Evolutionary conservation across 2,888 invertebrate genomes (phyloP).

Genomic region (Sinohyriopsis cumingii): DNA sequence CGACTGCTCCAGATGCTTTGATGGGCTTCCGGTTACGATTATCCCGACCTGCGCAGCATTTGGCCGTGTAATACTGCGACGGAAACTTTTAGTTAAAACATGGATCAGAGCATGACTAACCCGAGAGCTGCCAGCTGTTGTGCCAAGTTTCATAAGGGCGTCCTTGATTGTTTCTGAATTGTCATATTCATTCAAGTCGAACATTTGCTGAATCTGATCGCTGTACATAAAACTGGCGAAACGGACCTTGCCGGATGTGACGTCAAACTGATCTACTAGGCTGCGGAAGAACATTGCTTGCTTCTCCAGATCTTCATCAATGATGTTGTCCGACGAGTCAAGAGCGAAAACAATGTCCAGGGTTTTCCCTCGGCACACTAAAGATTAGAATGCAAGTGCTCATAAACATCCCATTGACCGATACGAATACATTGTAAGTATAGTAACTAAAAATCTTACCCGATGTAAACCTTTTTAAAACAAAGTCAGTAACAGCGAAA

Average conservation of each 20-base stretch:
- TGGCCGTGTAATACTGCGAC: conserved; percentile 41
- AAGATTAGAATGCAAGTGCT: background rate
- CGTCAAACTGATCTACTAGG: conserved; percentile 49
- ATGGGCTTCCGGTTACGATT: conserved; percentile 54
- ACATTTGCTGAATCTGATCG: conserved; percentile 49
- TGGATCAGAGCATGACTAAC: conserved; percentile 44
- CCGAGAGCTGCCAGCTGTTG: conserved; percentile 43
- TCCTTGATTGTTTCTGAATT: conserved; percentile 38
- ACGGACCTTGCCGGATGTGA: conserved; percentile 47
- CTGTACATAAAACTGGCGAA: conserved; percentile 58
- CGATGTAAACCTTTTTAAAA: no score
- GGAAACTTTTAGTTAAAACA: conserved; percentile 54
- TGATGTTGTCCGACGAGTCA: conserved; percentile 56
- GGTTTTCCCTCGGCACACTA: conserved; percentile 50
- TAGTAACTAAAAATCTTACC: background rate
- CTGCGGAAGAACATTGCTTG: conserved; percentile 59
- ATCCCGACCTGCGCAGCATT: conserved; percentile 56
- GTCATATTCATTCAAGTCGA: conserved; percentile 44
- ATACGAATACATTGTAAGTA: background rate
- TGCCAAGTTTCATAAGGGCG: conserved; percentile 42
- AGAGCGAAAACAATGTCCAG: conserved; percentile 58
- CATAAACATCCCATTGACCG: background rate
- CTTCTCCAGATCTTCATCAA: conserved; percentile 50
- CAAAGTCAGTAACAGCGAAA: no score
- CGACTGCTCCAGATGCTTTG: conserved; percentile 38